Evolutionary conservation across 1,140 invertebrate species (phyloP).

Genomic region (Aphidius gifuensis): DNA sequence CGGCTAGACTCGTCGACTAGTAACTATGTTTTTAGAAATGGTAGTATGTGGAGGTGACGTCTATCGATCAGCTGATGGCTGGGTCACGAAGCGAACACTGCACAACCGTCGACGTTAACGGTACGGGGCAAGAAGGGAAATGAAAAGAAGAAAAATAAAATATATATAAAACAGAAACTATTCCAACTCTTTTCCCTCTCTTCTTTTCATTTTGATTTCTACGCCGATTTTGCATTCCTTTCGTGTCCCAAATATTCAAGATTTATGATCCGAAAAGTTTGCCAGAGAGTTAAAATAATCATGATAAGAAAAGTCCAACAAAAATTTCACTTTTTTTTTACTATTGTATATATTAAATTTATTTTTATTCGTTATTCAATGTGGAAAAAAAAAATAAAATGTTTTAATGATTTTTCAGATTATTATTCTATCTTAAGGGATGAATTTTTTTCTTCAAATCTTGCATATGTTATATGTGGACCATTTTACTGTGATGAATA

Average conservation of each 20-base stretch:
- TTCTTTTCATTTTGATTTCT: conserved; percentile 30
- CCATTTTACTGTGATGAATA: too few relatives aligned
- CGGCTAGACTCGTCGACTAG: not conserved
- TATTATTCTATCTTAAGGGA: too few relatives aligned
- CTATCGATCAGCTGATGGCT: conserved; percentile 49
- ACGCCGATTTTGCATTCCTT: conserved; percentile 11
- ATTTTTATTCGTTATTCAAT: too few relatives aligned
- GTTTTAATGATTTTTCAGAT: too few relatives aligned
- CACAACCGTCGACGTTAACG: not conserved
- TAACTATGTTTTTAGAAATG: conserved; percentile 39
- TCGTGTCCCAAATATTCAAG: not conserved
- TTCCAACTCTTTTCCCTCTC: not conserved
- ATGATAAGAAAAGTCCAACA: too few relatives aligned
- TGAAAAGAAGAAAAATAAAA: not conserved
- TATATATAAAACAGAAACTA: conserved; percentile 7
- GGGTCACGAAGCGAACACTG: conserved; percentile 39
- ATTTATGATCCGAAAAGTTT: not conserved
- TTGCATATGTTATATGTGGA: too few relatives aligned
- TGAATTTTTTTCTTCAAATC: too few relatives aligned
- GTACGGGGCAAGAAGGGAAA: too few relatives aligned
- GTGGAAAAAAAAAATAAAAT: too few relatives aligned
- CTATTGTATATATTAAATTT: too few relatives aligned
- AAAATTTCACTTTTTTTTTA: too few relatives aligned
- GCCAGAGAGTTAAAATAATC: too few relatives aligned
- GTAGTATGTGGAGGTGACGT: conserved; percentile 37